Percentiles rank a stretch among this genome's conserved stretches.
Conservation (phyloP, 2,797 vertebrate genomes). For the Cirrhinus molitorella region DNA sequence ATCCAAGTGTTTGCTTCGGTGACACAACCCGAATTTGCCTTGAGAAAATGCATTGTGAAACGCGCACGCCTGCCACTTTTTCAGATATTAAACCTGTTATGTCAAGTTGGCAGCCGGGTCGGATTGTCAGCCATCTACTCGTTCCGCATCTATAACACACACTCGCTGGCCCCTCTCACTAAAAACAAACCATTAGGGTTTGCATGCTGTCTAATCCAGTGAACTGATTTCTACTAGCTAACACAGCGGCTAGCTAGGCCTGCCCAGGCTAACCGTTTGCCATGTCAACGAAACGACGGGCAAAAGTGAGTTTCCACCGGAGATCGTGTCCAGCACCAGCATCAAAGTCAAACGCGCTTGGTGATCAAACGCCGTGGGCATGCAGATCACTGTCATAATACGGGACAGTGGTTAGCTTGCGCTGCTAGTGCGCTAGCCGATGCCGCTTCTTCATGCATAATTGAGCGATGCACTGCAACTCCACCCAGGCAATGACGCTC, state of each 20-base stretch:
- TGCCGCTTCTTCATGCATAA: conserved; percentile 38
- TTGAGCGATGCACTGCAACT: conserved; percentile 45
- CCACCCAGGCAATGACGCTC: conserved; percentile 37
- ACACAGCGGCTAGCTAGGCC: conserved; percentile 36
- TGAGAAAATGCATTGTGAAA: conserved; percentile 40
- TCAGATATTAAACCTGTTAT: conserved; percentile 1
- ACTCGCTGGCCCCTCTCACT: background rate
- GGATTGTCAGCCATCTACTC: background rate
- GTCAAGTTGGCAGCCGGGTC: background rate
- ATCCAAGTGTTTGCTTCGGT: conserved; percentile 21
- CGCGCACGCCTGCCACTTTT: conserved; percentile 7
- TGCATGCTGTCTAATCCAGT: conserved; percentile 32
- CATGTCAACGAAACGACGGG: conserved; percentile 2
- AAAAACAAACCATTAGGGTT: background rate
- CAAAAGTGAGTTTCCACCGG: conserved; percentile 11
- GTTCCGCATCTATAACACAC: background rate
- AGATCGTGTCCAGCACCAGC: background rate
- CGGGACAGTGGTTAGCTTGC: conserved; percentile 21
- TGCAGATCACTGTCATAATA: conserved; percentile 32
- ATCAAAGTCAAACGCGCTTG: conserved; percentile 16
- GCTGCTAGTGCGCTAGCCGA: conserved; percentile 18
- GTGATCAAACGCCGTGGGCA: conserved; percentile 7
- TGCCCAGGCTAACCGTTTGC: conserved; percentile 20
- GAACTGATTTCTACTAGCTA: conserved; percentile 35
- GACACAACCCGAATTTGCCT: background rate